phyloP scores from a whole-genome alignment of 2,113 vertebrate species.

The Istiophorus platypterus region DNA sequence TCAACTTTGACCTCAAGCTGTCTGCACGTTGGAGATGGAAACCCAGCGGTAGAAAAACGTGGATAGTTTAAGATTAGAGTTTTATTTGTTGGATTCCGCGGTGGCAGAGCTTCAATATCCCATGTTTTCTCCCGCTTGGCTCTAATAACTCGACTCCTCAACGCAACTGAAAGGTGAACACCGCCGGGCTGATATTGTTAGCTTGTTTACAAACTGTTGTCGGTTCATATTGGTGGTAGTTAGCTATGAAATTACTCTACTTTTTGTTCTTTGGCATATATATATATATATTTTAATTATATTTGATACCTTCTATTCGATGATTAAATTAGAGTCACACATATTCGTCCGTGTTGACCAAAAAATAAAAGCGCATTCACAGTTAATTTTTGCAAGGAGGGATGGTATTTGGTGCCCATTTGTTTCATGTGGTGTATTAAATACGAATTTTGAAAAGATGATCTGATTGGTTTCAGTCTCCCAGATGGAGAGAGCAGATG shows the following conservation, averaged over 20 bases:
- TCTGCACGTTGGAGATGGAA: conserved; percentile 45
- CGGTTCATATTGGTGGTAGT: not conserved
- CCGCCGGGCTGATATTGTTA: not conserved
- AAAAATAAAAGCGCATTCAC: not conserved
- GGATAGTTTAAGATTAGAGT: conserved; percentile 17
- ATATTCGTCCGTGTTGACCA: not conserved
- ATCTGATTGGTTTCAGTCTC: not conserved
- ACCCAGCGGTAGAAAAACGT: conserved; percentile 66
- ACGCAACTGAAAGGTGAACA: conserved; percentile 47
- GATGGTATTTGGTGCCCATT: not conserved
- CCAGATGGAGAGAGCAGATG: too few relatives aligned
- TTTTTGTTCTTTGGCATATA: not conserved
- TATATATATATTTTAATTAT: too few relatives aligned
- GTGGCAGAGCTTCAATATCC: fast-evolving
- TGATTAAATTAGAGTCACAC: not conserved
- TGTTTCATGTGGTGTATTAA: not conserved
- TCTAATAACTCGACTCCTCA: not conserved
- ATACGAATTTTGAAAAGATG: not conserved
- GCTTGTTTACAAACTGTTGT: conserved; percentile 54
- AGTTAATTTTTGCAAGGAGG: conserved; percentile 1
- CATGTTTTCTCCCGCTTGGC: conserved; percentile 7
- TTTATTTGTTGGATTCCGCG: not conserved
- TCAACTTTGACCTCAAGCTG: conserved; percentile 58
- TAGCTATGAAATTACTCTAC: not conserved
- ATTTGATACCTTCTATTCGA: not conserved